phyloP scores from a whole-genome alignment of 2,113 vertebrate genomes.

The Neofelis nebulosa region DNA sequence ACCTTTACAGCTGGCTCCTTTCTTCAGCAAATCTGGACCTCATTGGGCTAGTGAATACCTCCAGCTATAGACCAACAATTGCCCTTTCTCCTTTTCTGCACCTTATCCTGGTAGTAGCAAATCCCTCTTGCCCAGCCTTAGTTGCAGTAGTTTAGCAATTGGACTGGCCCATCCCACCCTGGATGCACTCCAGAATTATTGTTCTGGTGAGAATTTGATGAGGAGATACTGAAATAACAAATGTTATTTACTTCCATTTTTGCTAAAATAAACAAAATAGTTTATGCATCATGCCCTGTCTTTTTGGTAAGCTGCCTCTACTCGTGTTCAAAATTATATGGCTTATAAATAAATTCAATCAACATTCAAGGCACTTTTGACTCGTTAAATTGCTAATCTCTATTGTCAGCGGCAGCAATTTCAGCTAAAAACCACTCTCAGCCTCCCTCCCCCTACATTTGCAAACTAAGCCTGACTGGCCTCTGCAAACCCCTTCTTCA shows the following conservation, averaged over 20 bases:
- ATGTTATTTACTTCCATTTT: slow-evolving; percentile 47
- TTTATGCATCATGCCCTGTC: neutral
- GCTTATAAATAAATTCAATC: slow-evolving; percentile 60
- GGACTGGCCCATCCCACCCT: neutral
- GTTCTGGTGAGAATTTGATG: neutral
- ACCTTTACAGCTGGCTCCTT: neutral
- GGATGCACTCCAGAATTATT: neutral
- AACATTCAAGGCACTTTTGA: neutral
- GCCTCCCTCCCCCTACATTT: neutral
- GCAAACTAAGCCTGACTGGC: neutral
- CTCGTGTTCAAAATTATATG: neutral
- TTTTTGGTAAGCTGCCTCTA: slow-evolving; percentile 50
- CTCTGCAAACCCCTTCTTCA: neutral
- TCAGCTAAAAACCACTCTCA: slow-evolving; percentile 20
- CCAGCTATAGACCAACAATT: neutral
- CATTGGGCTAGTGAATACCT: neutral
- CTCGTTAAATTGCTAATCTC: slow-evolving; percentile 4
- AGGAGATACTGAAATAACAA: slow-evolving; percentile 26
- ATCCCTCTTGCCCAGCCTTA: neutral
- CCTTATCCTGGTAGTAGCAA: neutral
- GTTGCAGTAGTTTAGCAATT: neutral
- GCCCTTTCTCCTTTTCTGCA: slow-evolving; percentile 30
- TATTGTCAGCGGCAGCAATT: neutral
- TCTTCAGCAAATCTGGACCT: slow-evolving; percentile 31
- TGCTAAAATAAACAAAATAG: slow-evolving; percentile 46